These are phyloP conservation scores for Rattus rattus DNA, from an alignment of 2,113 vertebrate species.

Conservation along the genomic window DNA sequence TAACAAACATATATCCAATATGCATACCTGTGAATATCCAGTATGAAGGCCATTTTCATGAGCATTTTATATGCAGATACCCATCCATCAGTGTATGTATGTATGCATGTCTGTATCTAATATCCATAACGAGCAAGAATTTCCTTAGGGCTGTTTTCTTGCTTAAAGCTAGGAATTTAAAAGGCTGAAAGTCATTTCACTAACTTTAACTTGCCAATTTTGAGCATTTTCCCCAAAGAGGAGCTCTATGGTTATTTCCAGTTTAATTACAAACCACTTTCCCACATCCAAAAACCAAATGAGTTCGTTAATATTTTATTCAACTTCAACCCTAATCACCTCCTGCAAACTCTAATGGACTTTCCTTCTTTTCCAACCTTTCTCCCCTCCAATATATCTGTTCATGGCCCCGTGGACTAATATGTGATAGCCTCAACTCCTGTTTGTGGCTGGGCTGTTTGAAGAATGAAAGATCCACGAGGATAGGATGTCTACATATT, in stretches of 20 bases:
- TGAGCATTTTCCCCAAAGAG: neutral
- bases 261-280: neutral
- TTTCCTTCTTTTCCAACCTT: neutral
- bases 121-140: neutral
- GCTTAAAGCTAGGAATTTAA: neutral
- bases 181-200: neutral
- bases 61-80: neutral
- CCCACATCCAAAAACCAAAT: neutral
- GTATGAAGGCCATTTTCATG: neutral
- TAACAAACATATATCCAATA: neutral
- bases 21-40: neutral
- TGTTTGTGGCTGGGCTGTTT: neutral
- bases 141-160: neutral
- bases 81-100: neutral
- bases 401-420: neutral
- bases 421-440: neutral
- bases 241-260: neutral
- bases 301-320: neutral
- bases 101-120: neutral
- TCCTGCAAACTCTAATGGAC: neutral
- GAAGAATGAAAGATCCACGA: neutral
- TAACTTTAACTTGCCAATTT: neutral
- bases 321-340: neutral
- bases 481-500: neutral
- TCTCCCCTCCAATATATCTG: neutral